Base-by-base conservation (phyloP, 2,888 invertebrate genomes). In the Oscheius myriophilus region DNA sequence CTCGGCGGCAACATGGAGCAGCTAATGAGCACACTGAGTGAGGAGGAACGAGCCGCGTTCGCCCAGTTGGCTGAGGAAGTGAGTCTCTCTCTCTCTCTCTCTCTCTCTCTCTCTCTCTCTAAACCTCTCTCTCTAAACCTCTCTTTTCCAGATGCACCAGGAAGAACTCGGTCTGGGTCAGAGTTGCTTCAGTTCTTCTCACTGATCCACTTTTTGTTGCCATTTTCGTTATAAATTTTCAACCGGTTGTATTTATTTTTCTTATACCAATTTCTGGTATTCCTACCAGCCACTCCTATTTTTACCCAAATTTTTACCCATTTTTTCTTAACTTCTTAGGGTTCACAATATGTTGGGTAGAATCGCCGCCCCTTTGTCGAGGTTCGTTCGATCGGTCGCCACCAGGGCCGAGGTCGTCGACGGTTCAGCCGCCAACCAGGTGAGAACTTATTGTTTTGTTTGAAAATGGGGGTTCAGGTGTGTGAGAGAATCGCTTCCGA, bases 401-500 rank as follows among this genome's bases (percentile, higher is more conserved):
- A 64, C 63, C 12, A 64, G 55, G 42, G 57, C 69, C 0, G 64
- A 69, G 41, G 58, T 69, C n/a, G 39, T 69, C 18, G 59, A 69
- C 23, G 18, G 26, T 1, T 43, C 33, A 12, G 55, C 55, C 2
- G 45, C 54, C 21, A 55, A 51, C n/a, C 53, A 63, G 54, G 62
- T 68, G 6, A 4, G 45, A 9, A 33, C 45, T 54, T 18, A 23
- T 52, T n/a, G 16, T 9, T 11, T 41, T 2, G 39, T 25, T 52
- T 53, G 12, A 33, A 9, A 3, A 33, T 23, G 1, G 51, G 23
- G 33, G 33, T 46, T 21, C 23, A 68, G 68, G 62, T 68, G 0
- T 16, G 21, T n/a, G 41, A 54, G 1, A 71, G 75, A 33, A 81
- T 87, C 52, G 80, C 80, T n/a, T 68, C 66, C 11, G 75, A 78